Evolutionary conservation across 2,888 invertebrate genomes (phyloP).

Genomic region (Priocnemis perturbator): DNA sequence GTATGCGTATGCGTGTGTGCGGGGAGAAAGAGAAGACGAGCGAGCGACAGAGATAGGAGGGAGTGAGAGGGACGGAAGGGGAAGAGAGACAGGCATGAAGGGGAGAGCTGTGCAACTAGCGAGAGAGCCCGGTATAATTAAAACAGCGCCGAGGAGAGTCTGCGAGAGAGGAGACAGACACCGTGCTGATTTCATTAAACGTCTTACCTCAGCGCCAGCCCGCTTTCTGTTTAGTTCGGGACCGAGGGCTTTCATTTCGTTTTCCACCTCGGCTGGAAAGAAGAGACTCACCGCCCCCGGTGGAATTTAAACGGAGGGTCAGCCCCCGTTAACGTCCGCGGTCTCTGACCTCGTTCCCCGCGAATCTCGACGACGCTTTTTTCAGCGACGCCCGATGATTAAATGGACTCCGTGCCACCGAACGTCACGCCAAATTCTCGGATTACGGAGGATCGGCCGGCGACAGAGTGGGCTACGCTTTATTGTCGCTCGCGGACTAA

Average conservation of each 20-base stretch:
- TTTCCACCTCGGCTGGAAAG: conserved; percentile 29
- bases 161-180: conserved; percentile 57
- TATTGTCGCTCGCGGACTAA: too few species aligned
- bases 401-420: neutral
- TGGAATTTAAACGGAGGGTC: conserved; percentile 13
- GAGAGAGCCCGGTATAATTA: conserved; percentile 59
- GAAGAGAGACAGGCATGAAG: conserved; percentile 30
- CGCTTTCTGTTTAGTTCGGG: conserved; percentile 45
- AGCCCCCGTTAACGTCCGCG: conserved; percentile 14
- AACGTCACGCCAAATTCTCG: neutral
- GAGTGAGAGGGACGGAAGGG: conserved; percentile 27
- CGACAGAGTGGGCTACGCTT: too few species aligned
- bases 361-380: conserved; percentile 1
- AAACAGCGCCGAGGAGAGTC: conserved; percentile 58
- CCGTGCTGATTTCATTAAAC: conserved; percentile 62
- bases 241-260: conserved; percentile 41
- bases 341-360: conserved; percentile 17
- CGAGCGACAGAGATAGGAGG: too few species aligned
- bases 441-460: too few species aligned
- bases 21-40: conserved; percentile 28
- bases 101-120: conserved; percentile 52
- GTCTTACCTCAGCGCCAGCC: conserved; percentile 57
- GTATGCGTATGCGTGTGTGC: conserved; percentile 13
- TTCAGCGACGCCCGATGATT: neutral
- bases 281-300: conserved; percentile 13